A percentile compares a stretch with the other conserved stretches of the same genome.
Evolutionary conservation across 2,113 vertebrate species (phyloP).

Genomic region (Gymnobelideus leadbeateri): DNA sequence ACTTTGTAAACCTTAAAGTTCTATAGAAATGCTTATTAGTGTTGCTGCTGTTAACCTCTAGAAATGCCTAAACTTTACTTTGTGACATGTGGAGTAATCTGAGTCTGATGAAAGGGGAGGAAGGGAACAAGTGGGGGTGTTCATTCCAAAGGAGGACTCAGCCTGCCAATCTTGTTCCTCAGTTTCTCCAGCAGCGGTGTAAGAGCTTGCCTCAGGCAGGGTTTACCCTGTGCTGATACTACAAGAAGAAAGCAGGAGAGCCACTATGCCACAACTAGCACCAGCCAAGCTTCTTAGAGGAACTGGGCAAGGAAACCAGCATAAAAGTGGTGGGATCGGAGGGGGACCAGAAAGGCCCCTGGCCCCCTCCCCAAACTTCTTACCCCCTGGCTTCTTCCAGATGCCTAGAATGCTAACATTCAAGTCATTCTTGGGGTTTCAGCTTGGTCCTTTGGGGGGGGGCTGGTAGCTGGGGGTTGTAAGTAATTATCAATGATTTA

Average conservation of each 20-base stretch:
- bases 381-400: neutral
- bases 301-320: neutral
- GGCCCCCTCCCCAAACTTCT: neutral
- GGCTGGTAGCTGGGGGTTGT: neutral
- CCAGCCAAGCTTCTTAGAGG: neutral
- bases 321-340: neutral
- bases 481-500: neutral
- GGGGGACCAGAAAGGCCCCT: neutral
- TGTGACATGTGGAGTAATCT: neutral
- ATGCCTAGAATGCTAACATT: neutral
- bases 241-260: neutral
- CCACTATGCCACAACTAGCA: neutral
- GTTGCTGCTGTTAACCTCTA: neutral
- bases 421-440: neutral
- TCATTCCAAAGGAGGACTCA: neutral
- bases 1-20: neutral
- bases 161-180: neutral
- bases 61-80: neutral
- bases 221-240: neutral
- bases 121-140: neutral
- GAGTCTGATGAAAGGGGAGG: neutral
- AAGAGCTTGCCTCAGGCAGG: neutral
- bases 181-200: neutral
- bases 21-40: neutral
- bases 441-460: neutral